Evolutionary conservation across 2,113 vertebrate species (phyloP), one percentile per base, ranked within the genome.

Genomic region (Myiozetetes cayanensis): DNA sequence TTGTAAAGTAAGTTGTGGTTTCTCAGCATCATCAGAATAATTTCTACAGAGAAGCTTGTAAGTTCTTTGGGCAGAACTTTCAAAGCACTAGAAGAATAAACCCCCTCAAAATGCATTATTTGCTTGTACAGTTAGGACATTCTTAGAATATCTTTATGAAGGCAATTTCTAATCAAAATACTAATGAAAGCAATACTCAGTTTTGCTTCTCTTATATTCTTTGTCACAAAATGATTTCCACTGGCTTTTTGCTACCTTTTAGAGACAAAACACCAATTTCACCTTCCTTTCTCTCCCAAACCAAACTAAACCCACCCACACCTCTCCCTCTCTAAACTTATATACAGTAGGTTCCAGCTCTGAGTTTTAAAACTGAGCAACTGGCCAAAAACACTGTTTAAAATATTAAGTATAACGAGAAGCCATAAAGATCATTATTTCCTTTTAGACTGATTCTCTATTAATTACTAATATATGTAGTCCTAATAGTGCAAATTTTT

Each of bases 281-380:
- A 47, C 2, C 27, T 68, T 4, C 12, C 8, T 73, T 4, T 23
- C 6, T 67, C 5, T 2, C 13, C 30, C 3, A 47, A 47, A 47
- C 47, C 47, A 24, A 49, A 44, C 44, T 15, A 72, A 41, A 56
- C 27, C 3, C 4, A 53, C 5, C 6, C 5, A 10, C 15, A 47
- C 2, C 20, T 30, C 12, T 30, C 1, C 2, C 4, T 2, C 14
- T 20, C 16, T 35, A 13, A 11, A 67, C 33, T n/a, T n/a, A 18
- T 14, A n/a, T n/a, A 37, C 11, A 16, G 24, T 46, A 10, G 15
- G 2, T 80, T 91, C 35, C 44, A 72, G 10, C 30, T 67, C 49
- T 35, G 47, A 71, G 22, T 47, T 21, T 31, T 23, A 71, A 28
- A 18, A 33, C 11, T 39, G 35, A 66, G 10, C 14, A 44, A 28